Percentiles rank a stretch among this genome's conserved stretches.
Conservation (phyloP, 2,113 vertebrate species). For the Dromiciops gliroides region DNA sequence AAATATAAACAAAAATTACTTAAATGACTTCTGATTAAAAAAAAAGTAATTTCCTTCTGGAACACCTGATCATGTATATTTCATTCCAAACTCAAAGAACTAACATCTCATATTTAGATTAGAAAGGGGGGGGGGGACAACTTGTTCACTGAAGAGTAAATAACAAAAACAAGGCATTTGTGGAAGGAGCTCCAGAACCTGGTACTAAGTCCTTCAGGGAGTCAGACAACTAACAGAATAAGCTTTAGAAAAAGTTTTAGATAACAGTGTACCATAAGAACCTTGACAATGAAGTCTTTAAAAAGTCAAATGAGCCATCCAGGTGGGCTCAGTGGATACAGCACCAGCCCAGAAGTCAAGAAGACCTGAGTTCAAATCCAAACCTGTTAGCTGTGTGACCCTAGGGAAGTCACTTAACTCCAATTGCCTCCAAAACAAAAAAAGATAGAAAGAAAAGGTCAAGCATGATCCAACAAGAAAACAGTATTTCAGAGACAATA, state of each 20-base stretch:
- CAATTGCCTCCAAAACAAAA: too few species aligned
- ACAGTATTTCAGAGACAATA: neutral
- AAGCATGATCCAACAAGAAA: neutral
- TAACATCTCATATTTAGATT: constrained; percentile 25
- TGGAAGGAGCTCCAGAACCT: constrained; percentile 39
- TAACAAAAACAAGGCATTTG: neutral
- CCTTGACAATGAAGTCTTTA: neutral
- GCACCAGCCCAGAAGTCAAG: neutral
- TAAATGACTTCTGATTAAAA: constrained; percentile 62
- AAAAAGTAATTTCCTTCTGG: constrained; percentile 64
- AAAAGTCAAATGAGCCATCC: too few species aligned
- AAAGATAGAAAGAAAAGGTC: too few species aligned
- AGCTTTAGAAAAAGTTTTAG: neutral
- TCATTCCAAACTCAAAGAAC: constrained; percentile 45
- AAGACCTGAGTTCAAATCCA: neutral
- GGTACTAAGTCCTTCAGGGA: neutral
- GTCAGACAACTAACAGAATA: constrained; percentile 27
- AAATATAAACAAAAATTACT: constrained; percentile 66
- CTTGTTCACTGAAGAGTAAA: neutral
- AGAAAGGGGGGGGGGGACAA: too few species aligned
- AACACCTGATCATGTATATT: constrained; percentile 34
- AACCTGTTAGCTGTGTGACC: neutral
- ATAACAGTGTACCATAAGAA: neutral
- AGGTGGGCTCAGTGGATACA: neutral
- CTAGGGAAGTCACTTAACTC: neutral